These are phyloP conservation scores for Himalopsyche phryganea DNA, from an alignment of 1,140 invertebrate genomes.

Conservation along the genomic window DNA sequence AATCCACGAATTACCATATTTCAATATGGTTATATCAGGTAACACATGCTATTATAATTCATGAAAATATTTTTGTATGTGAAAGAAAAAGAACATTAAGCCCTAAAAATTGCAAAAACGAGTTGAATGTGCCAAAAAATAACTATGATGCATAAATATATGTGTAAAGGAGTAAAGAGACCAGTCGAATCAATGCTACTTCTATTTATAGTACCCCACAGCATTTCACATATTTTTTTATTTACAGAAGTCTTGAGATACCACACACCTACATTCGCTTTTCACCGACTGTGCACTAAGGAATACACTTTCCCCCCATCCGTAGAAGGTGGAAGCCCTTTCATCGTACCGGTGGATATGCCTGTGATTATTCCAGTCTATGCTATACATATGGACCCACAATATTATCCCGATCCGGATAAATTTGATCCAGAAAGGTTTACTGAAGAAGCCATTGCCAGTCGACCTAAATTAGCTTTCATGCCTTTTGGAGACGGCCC, in stretches of 20 bases:
- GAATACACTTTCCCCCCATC: conserved; percentile 17
- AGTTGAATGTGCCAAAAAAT: too few relatives aligned
- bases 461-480: conserved; percentile 43
- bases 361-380: conserved; percentile 35
- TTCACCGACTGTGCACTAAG: conserved; percentile 21
- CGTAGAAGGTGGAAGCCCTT: conserved; percentile 7
- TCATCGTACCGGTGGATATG: conserved; percentile 39
- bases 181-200: too few relatives aligned
- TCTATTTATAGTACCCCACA: too few relatives aligned
- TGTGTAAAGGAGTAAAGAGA: too few relatives aligned
- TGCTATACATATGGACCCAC: conserved; percentile 40
- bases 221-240: too few relatives aligned
- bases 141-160: too few relatives aligned
- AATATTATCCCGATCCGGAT: conserved; percentile 56
- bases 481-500: conserved; percentile 57
- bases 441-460: conserved; percentile 36
- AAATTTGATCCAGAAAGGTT: conserved; percentile 62
- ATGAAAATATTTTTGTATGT: neutral
- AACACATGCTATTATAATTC: neutral
- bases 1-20: conserved; percentile 17
- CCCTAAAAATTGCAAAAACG: too few relatives aligned
- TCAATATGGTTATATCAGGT: conserved; percentile 27
- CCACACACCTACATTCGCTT: conserved; percentile 14
- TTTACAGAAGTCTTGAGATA: conserved; percentile 22
- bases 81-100: neutral